Percentiles rank a stretch among this genome's conserved stretches.
phyloP scores from a whole-genome alignment of 2,797 vertebrate species.

The Pseudochaenichthys georgianus region DNA sequence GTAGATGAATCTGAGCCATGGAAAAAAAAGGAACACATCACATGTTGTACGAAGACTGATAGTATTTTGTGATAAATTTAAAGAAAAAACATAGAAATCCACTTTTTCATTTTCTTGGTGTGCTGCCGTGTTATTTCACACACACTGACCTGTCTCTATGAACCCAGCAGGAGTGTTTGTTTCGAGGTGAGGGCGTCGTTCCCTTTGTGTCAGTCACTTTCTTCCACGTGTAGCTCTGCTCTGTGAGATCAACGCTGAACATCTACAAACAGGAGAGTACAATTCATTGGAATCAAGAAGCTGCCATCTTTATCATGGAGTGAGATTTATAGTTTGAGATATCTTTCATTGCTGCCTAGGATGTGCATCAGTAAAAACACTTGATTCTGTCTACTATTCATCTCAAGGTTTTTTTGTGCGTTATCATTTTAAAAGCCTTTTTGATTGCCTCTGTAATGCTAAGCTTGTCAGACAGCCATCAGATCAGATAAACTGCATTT shows the following conservation, averaged over 20 bases:
- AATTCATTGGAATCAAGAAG: not conserved
- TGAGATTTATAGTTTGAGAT: not conserved
- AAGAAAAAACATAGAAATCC: no score
- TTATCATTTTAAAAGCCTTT: no score
- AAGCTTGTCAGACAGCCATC: not conserved
- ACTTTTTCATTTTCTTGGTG: not conserved
- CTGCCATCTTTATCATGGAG: not conserved
- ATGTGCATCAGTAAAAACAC: not conserved
- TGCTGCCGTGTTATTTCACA: not conserved
- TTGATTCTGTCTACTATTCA: no score
- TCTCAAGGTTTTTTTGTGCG: no score
- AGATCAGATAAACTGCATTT: not conserved
- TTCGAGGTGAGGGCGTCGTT: slow-evolving; percentile 90
- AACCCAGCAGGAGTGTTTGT: slow-evolving; percentile 96
- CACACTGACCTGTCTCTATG: slow-evolving; percentile 84
- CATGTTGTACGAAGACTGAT: not conserved
- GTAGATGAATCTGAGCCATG: slow-evolving; percentile 89
- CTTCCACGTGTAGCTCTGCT: slow-evolving; percentile 86
- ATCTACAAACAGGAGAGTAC: slow-evolving; percentile 81
- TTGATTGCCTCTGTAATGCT: no score
- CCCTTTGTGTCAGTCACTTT: slow-evolving; percentile 87
- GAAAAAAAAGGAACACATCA: not conserved
- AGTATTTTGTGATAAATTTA: not conserved
- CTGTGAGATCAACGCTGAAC: slow-evolving; percentile 89
- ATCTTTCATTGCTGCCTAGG: no score